Conservation (phyloP, 2,113 vertebrate species). For the Barbus barbus region DNA sequence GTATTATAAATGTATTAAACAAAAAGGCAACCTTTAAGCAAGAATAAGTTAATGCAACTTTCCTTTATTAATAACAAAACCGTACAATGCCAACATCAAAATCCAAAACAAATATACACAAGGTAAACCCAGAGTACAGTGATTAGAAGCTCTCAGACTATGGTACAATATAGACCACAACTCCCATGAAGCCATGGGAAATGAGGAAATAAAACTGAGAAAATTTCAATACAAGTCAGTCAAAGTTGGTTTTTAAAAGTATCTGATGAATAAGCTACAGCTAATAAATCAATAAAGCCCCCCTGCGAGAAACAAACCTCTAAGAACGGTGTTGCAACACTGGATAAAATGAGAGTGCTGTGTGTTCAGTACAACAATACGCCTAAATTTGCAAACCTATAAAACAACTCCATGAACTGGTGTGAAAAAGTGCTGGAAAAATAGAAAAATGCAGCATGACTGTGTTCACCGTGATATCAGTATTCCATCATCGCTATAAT, state of each 20-base stretch:
- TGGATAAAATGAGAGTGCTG: constrained; percentile 8
- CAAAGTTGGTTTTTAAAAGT: not conserved
- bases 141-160: constrained; percentile 28
- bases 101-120: constrained; percentile 35
- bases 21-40: not conserved
- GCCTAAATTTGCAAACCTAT: too few species aligned
- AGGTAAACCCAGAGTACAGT: constrained; percentile 30
- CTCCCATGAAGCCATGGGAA: constrained; percentile 26
- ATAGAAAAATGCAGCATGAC: constrained; percentile 6
- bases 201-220: not conserved
- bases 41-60: not conserved
- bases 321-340: constrained; percentile 6
- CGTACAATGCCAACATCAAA: constrained; percentile 42
- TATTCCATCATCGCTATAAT: constrained; percentile 40
- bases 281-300: not conserved
- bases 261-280: constrained; percentile 2
- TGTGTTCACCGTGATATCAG: constrained; percentile 28
- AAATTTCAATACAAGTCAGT: constrained; percentile 10
- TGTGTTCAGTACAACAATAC: constrained; percentile 7
- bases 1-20: not conserved
- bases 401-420: constrained; percentile 7
- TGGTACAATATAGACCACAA: constrained; percentile 32
- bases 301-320: not conserved
- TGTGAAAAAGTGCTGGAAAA: constrained; percentile 2
- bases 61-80: constrained; percentile 34